Evolutionary conservation across 2,113 vertebrate genomes (phyloP).

Genomic region (Ptychochromis oligacanthus): DNA sequence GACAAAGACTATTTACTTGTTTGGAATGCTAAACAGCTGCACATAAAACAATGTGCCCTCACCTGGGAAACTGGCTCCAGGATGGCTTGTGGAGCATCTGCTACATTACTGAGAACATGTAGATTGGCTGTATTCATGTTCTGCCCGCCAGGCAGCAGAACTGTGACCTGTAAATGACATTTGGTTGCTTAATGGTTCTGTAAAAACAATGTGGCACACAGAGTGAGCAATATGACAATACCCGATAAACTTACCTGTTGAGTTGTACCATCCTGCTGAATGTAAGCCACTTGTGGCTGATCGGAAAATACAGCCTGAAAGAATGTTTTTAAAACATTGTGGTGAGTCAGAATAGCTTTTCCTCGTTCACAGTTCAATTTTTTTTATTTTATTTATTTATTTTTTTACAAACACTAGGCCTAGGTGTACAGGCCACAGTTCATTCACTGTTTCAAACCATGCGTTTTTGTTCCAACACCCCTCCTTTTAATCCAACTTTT

Average conservation of each 20-base stretch:
- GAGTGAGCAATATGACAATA: neutral
- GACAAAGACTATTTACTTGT: neutral
- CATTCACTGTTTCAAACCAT: neutral
- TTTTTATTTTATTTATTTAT: no score
- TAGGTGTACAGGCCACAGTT: neutral
- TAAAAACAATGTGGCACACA: neutral
- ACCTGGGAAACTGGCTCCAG: slow-evolving; percentile 87
- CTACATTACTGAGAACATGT: slow-evolving; percentile 87
- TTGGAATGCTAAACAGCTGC: neutral
- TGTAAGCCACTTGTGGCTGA: slow-evolving; percentile 95
- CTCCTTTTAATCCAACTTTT: neutral
- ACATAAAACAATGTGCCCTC: neutral
- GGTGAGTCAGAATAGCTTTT: no score
- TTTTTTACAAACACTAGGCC: neutral
- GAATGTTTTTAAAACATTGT: neutral
- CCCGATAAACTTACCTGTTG: slow-evolving; percentile 85
- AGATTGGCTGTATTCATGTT: slow-evolving; percentile 88
- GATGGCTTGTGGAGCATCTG: slow-evolving; percentile 83
- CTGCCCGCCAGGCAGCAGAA: slow-evolving; percentile 85
- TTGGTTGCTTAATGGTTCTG: neutral
- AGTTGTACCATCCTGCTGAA: slow-evolving; percentile 94
- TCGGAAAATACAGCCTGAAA: slow-evolving; percentile 93
- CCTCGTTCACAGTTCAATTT: no score
- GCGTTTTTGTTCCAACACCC: neutral
- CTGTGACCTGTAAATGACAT: slow-evolving; percentile 78